Base-by-base conservation (phyloP, 2,888 invertebrate species). In the Thymelicus sylvestris region DNA sequence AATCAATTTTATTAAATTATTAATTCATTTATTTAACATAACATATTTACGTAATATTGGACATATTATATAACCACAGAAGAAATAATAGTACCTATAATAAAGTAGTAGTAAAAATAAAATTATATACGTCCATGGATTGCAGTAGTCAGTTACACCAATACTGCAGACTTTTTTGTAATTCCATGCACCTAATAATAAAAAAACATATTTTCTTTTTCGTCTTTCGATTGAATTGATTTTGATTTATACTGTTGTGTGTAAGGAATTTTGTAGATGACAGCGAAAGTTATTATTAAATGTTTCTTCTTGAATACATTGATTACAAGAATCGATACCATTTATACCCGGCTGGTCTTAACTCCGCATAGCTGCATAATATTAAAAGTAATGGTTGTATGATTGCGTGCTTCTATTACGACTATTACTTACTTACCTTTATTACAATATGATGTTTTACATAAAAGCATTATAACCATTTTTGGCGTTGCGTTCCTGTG, bases 291-390 rank as follows among this genome's bases (percentile, higher is more conserved):
- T 47, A 63, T 39, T 63, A 69, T 3, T 64, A 48, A 69, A 64
- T 69, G 31, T n/a, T 48, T 69, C 15, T 63, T 47, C 64, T 50
- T 39, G 63, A 68, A 63, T 47, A 63, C 63, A 57, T 63, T 52
- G 62, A 57, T 68, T 64, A 48, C 47, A 63, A 57, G 57, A 57
- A 59, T 69, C 63, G 48, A 69, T 69, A 64, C 41, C 63, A 64
- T 69, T 69, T 59, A 64, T 57, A 64, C 31, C n/a, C 44, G 47
- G n/a, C 55, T 39, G 64, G 39, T 59, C 38, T 48, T 47, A 69
- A 39, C 63, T 64, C 19, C 57, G 69, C 69, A 69, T 69, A 64
- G 63, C 63, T 69, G 69, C 55, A 68, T 31, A 55, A 66, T 38
- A 38, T 39, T 52, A 47, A 63, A 59, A 38, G 63, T 72, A 67